Evolutionary conservation across 2,113 vertebrate genomes (phyloP).

Genomic region (Tympanuchus pallidicinctus): DNA sequence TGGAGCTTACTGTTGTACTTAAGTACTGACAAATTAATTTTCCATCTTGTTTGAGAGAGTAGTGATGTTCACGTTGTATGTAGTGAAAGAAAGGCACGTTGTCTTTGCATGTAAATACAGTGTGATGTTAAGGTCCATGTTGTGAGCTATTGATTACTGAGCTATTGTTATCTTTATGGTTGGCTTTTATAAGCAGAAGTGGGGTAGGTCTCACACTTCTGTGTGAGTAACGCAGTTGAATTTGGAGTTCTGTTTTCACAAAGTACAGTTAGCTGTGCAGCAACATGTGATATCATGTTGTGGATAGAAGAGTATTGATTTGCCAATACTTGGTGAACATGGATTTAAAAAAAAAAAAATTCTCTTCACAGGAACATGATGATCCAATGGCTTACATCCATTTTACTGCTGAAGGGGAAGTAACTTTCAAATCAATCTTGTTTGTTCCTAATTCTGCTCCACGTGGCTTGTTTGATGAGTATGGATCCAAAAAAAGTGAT

Average conservation of each 20-base stretch:
- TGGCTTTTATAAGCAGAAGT: not conserved
- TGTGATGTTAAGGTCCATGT: fast-evolving
- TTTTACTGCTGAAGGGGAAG: slow-evolving; percentile 98
- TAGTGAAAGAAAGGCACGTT: not conserved
- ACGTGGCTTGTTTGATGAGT: slow-evolving; percentile 96
- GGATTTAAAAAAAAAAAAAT: not conserved
- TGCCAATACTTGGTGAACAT: not conserved
- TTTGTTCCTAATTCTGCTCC: slow-evolving; percentile 94
- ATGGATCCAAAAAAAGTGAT: slow-evolving; percentile 98
- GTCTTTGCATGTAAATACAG: not conserved
- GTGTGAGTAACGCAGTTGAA: fast-evolving
- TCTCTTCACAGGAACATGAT: slow-evolving; percentile 85
- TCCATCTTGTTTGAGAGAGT: not conserved
- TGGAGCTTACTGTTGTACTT: not conserved
- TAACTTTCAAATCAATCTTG: slow-evolving; percentile 97
- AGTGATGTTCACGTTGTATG: fast-evolving
- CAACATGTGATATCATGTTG: fast-evolving
- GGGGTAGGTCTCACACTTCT: not conserved
- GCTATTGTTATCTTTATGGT: not conserved
- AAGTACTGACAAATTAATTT: not conserved
- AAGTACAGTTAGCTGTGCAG: not conserved
- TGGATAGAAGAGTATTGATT: not conserved
- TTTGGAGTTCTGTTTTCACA: not conserved
- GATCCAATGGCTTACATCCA: slow-evolving; percentile 94
- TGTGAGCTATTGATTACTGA: not conserved